These are phyloP conservation scores for Ptilonorhynchus violaceus DNA, from an alignment of 2,113 vertebrate species.

Conservation along the genomic window DNA sequence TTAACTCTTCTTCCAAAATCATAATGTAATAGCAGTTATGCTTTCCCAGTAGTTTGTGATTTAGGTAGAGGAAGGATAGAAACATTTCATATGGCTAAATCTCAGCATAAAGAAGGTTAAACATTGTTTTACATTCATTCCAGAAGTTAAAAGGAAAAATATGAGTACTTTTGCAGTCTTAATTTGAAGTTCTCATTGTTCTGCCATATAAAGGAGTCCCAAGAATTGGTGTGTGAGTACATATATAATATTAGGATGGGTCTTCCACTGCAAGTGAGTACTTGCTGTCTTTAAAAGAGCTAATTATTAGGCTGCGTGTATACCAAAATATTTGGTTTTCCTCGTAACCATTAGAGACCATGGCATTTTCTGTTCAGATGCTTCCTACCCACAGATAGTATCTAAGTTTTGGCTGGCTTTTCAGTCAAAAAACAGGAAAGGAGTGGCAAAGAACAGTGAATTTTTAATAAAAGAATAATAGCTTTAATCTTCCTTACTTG, in stretches of 20 bases:
- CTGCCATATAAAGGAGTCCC: background rate
- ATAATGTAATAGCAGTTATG: background rate
- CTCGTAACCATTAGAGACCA: background rate
- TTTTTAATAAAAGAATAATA: background rate
- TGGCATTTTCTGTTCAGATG: background rate
- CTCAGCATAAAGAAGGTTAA: background rate
- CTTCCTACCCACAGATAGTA: constrained; percentile 40
- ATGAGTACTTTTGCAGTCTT: background rate
- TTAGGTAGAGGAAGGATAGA: background rate
- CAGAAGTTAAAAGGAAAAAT: background rate
- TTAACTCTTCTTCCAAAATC: background rate
- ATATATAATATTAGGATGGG: background rate
- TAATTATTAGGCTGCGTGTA: background rate
- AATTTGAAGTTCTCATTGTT: background rate
- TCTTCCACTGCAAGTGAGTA: constrained; percentile 20
- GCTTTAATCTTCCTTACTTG: background rate
- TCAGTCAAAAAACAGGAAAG: constrained; percentile 35
- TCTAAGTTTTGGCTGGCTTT: constrained; percentile 2
- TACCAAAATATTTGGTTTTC: background rate
- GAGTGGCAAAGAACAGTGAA: constrained; percentile 11
- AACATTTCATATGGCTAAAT: background rate
- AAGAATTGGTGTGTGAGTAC: background rate
- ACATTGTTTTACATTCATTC: background rate
- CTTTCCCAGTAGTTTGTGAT: background rate
- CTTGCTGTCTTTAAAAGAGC: constrained; percentile 9